These are phyloP conservation scores for Sinocyclocheilus grahami DNA, from an alignment of 2,113 vertebrate genomes.

Conservation along the genomic window DNA sequence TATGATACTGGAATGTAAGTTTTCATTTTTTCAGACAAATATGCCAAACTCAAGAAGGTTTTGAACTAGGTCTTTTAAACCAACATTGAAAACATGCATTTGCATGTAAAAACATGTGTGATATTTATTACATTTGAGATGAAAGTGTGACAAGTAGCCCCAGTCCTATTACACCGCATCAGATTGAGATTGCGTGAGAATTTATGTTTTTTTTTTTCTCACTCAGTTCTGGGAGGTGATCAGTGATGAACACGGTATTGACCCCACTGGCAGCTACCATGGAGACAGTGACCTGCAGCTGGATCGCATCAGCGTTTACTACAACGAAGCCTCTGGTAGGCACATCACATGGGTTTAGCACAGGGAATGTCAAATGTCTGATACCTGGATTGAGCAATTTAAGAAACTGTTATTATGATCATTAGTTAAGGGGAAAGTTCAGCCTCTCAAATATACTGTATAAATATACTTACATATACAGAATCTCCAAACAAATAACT, in stretches of 20 bases:
- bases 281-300: constrained; percentile 75
- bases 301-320: constrained; percentile 77
- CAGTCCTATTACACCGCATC: background rate
- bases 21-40: too few relatives aligned
- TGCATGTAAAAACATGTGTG: too few relatives aligned
- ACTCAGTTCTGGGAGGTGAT: constrained; percentile 76
- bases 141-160: too few relatives aligned
- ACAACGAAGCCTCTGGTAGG: constrained; percentile 75
- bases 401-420: too few relatives aligned
- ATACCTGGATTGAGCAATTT: background rate
- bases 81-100: too few relatives aligned
- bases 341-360: background rate
- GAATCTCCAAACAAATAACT: background rate
- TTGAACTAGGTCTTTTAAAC: too few relatives aligned
- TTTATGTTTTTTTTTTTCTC: background rate
- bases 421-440: too few relatives aligned
- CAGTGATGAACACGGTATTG: constrained; percentile 75
- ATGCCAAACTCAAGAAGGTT: too few relatives aligned
- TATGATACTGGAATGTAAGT: too few relatives aligned
- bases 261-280: constrained; percentile 74
- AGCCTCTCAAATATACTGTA: too few relatives aligned
- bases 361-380: too few relatives aligned
- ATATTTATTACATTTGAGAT: too few relatives aligned
- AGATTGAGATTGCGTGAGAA: background rate
- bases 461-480: background rate